phyloP scores from a whole-genome alignment of 53 echinoderm and acorn worm species.

The Holothuria leucospilota region DNA sequence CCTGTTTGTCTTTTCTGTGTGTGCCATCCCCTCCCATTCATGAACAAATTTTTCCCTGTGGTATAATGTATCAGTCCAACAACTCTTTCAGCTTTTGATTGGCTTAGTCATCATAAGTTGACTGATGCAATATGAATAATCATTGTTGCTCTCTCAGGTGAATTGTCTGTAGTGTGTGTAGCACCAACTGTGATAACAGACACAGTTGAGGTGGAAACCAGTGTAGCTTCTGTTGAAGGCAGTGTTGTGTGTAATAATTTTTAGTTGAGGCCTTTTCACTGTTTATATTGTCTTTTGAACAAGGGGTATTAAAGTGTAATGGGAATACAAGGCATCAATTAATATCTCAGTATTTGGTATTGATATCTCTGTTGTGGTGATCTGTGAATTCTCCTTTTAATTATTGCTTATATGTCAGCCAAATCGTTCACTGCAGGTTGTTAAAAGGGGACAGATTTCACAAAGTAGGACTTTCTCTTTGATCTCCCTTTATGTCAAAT shows the following conservation, averaged over 20 bases:
- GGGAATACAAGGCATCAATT: too few relatives aligned
- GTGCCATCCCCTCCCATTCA: slow-evolving; percentile 20
- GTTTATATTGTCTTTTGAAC: slow-evolving; percentile 14
- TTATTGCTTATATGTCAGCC: too few relatives aligned
- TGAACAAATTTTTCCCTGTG: slow-evolving; percentile 23
- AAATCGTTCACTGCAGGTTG: too few relatives aligned
- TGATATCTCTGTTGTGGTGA: too few relatives aligned
- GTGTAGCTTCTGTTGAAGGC: neutral
- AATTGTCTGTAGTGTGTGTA: too few relatives aligned
- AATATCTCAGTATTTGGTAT: too few relatives aligned
- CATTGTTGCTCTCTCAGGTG: slow-evolving; percentile 23
- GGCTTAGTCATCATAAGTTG: slow-evolving; percentile 2
- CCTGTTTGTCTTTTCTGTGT: too few relatives aligned
- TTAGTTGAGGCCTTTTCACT: slow-evolving; percentile 1
- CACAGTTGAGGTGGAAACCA: neutral
- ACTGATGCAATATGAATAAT: slow-evolving; percentile 14
- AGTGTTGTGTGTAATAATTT: slow-evolving; percentile 19
- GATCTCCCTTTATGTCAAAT: neutral
- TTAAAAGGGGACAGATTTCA: too few relatives aligned
- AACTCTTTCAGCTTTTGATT: slow-evolving; percentile 40
- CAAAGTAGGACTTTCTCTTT: too few relatives aligned
- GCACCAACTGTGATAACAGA: neutral
- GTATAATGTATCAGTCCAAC: slow-evolving; percentile 31
- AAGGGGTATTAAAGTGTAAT: neutral
- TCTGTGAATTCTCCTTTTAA: too few relatives aligned